Evolutionary conservation across 2,113 vertebrate genomes (phyloP).

Genomic region (Isurus oxyrinchus): DNA sequence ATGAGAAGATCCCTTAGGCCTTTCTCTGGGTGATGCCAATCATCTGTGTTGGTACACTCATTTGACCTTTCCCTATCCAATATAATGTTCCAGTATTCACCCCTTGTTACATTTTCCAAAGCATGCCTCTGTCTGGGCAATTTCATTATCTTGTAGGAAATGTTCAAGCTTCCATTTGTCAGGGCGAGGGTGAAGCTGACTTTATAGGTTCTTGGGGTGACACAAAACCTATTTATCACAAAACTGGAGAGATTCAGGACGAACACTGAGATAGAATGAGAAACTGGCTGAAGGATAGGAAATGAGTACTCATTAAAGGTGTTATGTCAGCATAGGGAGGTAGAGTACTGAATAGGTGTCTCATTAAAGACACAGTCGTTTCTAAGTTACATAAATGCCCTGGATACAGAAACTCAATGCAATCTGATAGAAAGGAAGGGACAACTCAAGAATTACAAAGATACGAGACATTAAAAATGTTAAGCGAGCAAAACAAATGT

Average conservation of each 20-base stretch:
- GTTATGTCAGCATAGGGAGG: neutral
- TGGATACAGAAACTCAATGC: neutral
- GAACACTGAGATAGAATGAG: neutral
- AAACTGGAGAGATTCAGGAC: neutral
- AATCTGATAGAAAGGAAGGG: neutral
- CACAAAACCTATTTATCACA: neutral
- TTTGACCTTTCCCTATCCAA: neutral
- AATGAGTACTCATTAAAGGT: neutral
- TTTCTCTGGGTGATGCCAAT: conserved; percentile 8
- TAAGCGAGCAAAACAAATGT: neutral
- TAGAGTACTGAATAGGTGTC: neutral
- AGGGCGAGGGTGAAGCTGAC: neutral
- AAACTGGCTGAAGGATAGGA: neutral
- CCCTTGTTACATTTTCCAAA: neutral
- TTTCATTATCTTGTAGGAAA: neutral
- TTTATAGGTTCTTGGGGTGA: neutral
- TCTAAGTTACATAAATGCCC: neutral
- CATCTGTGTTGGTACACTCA: neutral
- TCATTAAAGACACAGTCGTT: neutral
- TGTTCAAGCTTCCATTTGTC: neutral
- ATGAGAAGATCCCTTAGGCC: neutral
- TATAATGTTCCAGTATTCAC: neutral
- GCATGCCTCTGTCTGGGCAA: neutral
- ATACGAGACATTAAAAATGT: neutral
- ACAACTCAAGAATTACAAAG: neutral